Evolutionary conservation across 2,797 vertebrate species (phyloP), one percentile per base, ranked within the genome.

Genomic region (Lophotriccus pileatus): DNA sequence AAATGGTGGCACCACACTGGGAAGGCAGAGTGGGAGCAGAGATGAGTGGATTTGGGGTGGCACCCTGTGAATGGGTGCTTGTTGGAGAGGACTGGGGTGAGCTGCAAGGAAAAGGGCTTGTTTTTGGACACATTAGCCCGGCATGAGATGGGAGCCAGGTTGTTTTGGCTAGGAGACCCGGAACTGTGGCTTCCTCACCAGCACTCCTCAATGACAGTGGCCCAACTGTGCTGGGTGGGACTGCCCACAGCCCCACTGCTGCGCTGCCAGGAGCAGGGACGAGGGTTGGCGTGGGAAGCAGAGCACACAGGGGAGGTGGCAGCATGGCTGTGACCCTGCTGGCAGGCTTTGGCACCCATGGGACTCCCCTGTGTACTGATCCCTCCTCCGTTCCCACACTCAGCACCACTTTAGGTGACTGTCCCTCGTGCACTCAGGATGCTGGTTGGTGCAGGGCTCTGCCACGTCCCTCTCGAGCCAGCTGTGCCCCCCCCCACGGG

Each of bases 261-360:
- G 56, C 0, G 0, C 46, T 62, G 41, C 34, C 47, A 59, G 79
- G 34, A 53, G 46, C 21, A 43, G 72, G 39, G 34, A 23, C 0
- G 0, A 21, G 49, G 39, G n/a, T 1, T 60, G 37, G 8, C 9
- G 1, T 8, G n/a, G 69, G 66, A 43, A 80, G 63, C 82, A 17
- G 63, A 84, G 52, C 66, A n/a, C 21, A 22, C 39, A 15, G 2
- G n/a, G 4, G 11, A 50, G 36, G 30, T 5, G 9, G 36, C 21
- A 70, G 37, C 37, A 2, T 0, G 37, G 67, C 67, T 53, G 59
- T 63, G 59, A 41, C 36, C 66, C 66, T 41, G 49, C 37, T 67
- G 1, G 0, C 7, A 16, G 47, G 37, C 52, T 43, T 12, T 18
- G 27, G 68, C 16, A 39, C 32, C 25, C 46, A 1, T 8, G 43